Evolutionary conservation across 2,888 invertebrate genomes (phyloP).

Genomic region (Tiphia femorata): DNA sequence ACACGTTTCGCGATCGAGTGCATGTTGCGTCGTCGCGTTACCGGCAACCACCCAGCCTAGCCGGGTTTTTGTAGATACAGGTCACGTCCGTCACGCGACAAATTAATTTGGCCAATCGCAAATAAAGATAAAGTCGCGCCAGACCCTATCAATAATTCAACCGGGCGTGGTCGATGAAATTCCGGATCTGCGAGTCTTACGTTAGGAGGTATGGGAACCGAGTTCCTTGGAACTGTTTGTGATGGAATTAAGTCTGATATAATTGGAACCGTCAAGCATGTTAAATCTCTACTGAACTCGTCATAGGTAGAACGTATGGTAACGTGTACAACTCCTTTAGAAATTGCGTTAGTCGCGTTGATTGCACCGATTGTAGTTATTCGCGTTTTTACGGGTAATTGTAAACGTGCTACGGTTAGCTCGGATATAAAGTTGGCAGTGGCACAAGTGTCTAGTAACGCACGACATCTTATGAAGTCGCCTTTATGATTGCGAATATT

Average conservation of each 20-base stretch:
- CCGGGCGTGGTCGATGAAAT: constrained; percentile 27
- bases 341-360: constrained; percentile 5
- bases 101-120: constrained; percentile 22
- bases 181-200: constrained; percentile 32
- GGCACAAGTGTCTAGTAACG: constrained; percentile 26
- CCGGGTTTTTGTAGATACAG: constrained; percentile 24
- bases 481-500: background rate
- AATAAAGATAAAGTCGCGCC: constrained; percentile 26
- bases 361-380: constrained; percentile 21
- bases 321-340: background rate
- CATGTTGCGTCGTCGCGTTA: background rate
- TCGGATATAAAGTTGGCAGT: constrained; percentile 30
- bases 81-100: constrained; percentile 1
- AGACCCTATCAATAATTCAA: constrained; percentile 32
- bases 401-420: background rate
- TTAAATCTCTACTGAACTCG: constrained; percentile 5
- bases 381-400: background rate
- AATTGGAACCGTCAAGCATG: constrained; percentile 13
- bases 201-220: constrained; percentile 21
- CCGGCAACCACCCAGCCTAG: constrained; percentile 32
- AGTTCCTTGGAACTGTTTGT: constrained; percentile 10
- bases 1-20: too few relatives aligned
- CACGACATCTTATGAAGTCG: constrained; percentile 11
- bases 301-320: constrained; percentile 14
- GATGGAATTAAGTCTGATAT: constrained; percentile 17